Conservation (phyloP, 2,113 vertebrate species). For the Coryphaenoides rupestris region DNA sequence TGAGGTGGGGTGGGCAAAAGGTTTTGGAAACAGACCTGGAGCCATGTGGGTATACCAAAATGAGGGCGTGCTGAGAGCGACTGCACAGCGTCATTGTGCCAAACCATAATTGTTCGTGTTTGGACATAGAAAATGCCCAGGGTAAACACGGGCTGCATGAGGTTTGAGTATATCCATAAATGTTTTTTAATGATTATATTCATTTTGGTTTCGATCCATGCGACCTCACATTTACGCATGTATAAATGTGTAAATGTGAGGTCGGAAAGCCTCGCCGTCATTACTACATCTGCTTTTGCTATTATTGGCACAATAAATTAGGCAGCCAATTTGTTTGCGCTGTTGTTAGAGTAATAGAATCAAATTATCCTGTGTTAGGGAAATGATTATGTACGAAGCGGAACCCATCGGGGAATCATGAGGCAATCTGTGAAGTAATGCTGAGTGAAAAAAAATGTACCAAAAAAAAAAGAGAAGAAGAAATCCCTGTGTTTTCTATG, state of each 20-base stretch:
- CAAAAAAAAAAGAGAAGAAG: too few species aligned
- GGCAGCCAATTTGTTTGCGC: slow-evolving; percentile 66
- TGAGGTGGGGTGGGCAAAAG: neutral
- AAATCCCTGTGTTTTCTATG: slow-evolving; percentile 33
- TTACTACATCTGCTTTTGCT: slow-evolving; percentile 67
- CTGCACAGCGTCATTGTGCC: slow-evolving; percentile 22
- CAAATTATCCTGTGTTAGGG: slow-evolving; percentile 68
- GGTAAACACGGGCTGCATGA: slow-evolving; percentile 32
- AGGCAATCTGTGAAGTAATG: slow-evolving; percentile 67
- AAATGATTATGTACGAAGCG: slow-evolving; percentile 66
- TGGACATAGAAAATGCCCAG: slow-evolving; percentile 51
- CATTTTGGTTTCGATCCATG: slow-evolving; percentile 51
- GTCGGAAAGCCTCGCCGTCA: slow-evolving; percentile 52
- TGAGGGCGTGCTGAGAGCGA: slow-evolving; percentile 40
- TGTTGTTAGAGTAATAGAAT: slow-evolving; percentile 71
- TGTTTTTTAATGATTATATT: slow-evolving; percentile 50
- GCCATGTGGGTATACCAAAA: slow-evolving; percentile 43
- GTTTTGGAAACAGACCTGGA: slow-evolving; percentile 26
- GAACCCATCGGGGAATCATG: slow-evolving; percentile 64
- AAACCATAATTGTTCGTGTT: slow-evolving; percentile 58
- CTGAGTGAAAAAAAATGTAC: slow-evolving; percentile 49
- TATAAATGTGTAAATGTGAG: slow-evolving; percentile 46
- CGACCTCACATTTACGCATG: neutral
- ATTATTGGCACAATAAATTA: slow-evolving; percentile 69
- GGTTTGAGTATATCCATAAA: slow-evolving; percentile 49